Conservation (phyloP, 2,888 invertebrate genomes). For the Volucella inflata region DNA sequence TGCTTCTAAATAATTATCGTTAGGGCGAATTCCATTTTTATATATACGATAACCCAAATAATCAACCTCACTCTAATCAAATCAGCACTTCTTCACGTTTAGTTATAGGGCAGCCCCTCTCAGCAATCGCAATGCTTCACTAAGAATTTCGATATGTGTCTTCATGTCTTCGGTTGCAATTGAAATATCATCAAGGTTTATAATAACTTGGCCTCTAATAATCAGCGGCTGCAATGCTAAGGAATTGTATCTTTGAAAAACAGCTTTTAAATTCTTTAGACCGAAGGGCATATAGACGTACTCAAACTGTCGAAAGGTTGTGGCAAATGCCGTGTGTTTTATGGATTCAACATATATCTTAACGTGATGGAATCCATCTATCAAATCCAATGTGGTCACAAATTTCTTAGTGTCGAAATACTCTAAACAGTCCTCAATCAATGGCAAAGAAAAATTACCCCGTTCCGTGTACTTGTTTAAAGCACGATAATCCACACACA, state of each 20-base stretch:
- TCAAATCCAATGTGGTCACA: slow-evolving; percentile 1
- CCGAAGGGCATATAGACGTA: slow-evolving; percentile 28
- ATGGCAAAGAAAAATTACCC: slow-evolving; percentile 53
- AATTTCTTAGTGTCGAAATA: slow-evolving; percentile 7
- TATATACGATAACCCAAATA: slow-evolving; percentile 42
- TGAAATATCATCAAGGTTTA: slow-evolving; percentile 61
- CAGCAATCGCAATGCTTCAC: slow-evolving; percentile 24
- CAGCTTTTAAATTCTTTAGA: slow-evolving; percentile 15
- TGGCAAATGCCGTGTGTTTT: slow-evolving; percentile 8
- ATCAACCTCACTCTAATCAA: slow-evolving; percentile 41
- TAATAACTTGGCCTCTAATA: slow-evolving; percentile 30
- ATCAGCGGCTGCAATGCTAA: slow-evolving; percentile 57
- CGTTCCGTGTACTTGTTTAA: slow-evolving; percentile 33
- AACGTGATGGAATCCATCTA: slow-evolving; percentile 57
- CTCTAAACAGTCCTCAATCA: slow-evolving; percentile 49
- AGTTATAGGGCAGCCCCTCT: slow-evolving; percentile 13
- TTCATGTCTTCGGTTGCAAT: slow-evolving; percentile 39
- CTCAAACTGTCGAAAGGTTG: not conserved
- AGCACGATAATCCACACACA: too few species aligned
- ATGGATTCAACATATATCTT: slow-evolving; percentile 11
- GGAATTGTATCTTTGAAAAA: slow-evolving; percentile 62
- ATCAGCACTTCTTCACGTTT: slow-evolving; percentile 25
- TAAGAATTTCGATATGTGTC: slow-evolving; percentile 43
- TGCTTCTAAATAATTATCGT: slow-evolving; percentile 36
- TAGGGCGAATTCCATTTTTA: slow-evolving; percentile 35